These are phyloP conservation scores for Pao palembangensis DNA, from an alignment of 2,113 vertebrate species.

Conservation along the genomic window DNA sequence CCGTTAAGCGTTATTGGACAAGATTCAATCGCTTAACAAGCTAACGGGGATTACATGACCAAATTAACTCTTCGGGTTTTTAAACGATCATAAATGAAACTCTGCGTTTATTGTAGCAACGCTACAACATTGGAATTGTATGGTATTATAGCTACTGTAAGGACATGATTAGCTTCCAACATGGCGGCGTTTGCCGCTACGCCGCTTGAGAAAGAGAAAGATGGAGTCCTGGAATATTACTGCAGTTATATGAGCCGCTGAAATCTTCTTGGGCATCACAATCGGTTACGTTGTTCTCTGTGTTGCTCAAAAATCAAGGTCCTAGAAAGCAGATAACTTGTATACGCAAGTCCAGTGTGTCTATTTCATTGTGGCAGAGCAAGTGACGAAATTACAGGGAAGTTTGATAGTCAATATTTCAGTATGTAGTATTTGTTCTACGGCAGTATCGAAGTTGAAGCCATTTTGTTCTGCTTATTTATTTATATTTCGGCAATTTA, in stretches of 20 bases:
- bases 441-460: conserved; percentile 36
- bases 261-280: neutral
- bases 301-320: neutral
- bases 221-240: conserved; percentile 61
- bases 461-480: conserved; percentile 52
- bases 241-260: neutral
- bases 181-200: conserved; percentile 56
- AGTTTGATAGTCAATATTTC: conserved; percentile 6
- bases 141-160: neutral
- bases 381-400: neutral
- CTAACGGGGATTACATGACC: too few species aligned
- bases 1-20: neutral
- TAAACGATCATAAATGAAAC: neutral
- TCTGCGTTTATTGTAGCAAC: too few species aligned
- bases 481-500: neutral
- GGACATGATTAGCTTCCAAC: conserved; percentile 39
- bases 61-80: neutral
- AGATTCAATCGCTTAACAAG: neutral
- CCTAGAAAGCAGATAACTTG: too few species aligned
- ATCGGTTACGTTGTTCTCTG: too few species aligned
- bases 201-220: conserved; percentile 58
- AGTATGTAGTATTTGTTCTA: neutral
- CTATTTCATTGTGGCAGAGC: too few species aligned
- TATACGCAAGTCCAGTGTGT: too few species aligned
- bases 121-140: neutral